Percentiles rank a stretch among this genome's conserved stretches.
Evolutionary conservation across 2,888 invertebrate genomes (phyloP).

Genomic region (Taphrorychus bicolor): DNA sequence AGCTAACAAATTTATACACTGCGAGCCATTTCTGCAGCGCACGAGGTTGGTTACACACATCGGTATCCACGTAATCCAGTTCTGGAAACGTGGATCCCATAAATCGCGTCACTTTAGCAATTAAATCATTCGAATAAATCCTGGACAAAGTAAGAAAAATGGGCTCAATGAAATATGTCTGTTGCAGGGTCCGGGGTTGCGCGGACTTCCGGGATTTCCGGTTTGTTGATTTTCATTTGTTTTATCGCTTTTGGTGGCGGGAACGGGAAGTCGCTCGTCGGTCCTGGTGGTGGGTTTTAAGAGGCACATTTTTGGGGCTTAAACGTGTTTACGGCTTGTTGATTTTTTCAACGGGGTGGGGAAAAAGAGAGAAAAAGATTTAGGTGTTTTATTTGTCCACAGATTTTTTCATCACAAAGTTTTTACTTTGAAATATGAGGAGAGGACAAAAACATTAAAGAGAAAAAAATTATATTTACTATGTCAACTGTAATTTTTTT

Average conservation of each 20-base stretch:
- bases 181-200: slow-evolving; percentile 65
- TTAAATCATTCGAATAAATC: slow-evolving; percentile 19
- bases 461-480: no score
- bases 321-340: not conserved
- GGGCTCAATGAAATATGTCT: slow-evolving; percentile 49
- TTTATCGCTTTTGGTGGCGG: slow-evolving; percentile 39
- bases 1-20: not conserved
- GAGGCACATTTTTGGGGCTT: not conserved
- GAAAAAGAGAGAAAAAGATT: not conserved
- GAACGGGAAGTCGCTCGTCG: slow-evolving; percentile 13
- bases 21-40: no score
- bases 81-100: slow-evolving; percentile 2
- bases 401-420: no score
- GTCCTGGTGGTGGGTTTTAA: slow-evolving; percentile 5
- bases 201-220: slow-evolving; percentile 67
- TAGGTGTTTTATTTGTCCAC: no score
- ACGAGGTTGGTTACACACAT: not conserved
- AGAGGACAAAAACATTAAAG: no score
- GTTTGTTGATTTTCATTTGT: slow-evolving; percentile 60
- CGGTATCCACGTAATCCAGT: slow-evolving; percentile 3
- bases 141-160: slow-evolving; percentile 16
- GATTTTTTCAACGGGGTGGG: not conserved
- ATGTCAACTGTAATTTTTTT: no score
- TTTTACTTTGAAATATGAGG: no score
- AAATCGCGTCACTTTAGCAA: not conserved